Conservation (phyloP, 2,113 vertebrate species). For the Pristiophorus japonicus region DNA sequence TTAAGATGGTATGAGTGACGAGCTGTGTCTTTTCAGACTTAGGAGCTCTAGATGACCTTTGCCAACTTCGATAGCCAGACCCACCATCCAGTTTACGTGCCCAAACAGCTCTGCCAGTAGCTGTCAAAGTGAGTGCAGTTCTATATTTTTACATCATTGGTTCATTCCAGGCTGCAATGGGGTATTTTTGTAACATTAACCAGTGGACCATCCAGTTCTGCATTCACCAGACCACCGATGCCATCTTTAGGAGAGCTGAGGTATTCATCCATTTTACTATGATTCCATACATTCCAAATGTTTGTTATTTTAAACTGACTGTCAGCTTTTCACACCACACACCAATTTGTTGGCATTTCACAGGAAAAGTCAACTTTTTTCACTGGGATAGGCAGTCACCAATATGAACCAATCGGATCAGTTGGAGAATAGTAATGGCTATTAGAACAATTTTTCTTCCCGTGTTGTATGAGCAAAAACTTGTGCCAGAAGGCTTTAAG, state of each 20-base stretch:
- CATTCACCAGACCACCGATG: slow-evolving; percentile 22
- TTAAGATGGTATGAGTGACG: background rate
- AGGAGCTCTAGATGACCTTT: background rate
- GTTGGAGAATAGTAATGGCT: background rate
- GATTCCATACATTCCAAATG: background rate
- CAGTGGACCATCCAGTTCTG: background rate
- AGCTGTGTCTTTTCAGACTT: background rate
- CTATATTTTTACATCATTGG: background rate
- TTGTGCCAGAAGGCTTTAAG: background rate
- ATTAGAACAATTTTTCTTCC: background rate
- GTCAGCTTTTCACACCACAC: background rate
- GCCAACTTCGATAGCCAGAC: background rate
- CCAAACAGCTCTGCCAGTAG: background rate
- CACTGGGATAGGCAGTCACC: background rate
- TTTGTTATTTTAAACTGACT: background rate
- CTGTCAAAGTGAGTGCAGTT: background rate
- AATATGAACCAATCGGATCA: background rate
- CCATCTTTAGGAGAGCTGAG: slow-evolving; percentile 23
- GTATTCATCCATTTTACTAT: background rate
- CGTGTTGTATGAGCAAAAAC: background rate
- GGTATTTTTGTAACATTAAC: background rate
- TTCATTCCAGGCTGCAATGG: background rate
- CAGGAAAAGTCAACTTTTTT: background rate
- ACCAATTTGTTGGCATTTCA: background rate
- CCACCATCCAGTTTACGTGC: background rate